Base-by-base conservation (phyloP, 2,797 vertebrate species). In the Sebastiscus albofasciatus region DNA sequence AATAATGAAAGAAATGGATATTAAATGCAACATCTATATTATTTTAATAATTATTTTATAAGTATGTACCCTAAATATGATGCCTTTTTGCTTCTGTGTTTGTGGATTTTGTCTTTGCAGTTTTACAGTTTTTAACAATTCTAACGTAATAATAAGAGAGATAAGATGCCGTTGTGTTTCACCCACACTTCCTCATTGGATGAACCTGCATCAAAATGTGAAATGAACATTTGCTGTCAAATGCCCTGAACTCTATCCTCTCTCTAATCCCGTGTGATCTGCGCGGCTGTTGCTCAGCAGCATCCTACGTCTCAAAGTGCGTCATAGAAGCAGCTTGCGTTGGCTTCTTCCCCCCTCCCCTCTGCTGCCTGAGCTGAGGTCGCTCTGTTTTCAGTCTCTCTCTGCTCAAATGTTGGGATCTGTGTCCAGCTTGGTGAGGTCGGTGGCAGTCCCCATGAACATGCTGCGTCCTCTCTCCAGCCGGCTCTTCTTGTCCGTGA, bases 401-500 rank as follows among this genome's bases (percentile, higher is more conserved):
- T 46, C 34, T 6, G 27, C 20, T 93, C 83, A 95, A 8, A 94
- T 34, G 86, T 75, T 84, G 59, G 89, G 92, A 58, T 94, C 87
- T 33, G 26, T 85, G 5, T 94, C 94, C 79, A 94, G 85, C 77
- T 86, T 92, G 67, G 88, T 86, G 80, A 94, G 93, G 87, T 94
- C 91, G 0, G 67, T 42, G 39, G 85, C 68, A 1, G 93, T 94
- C 49, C 83, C 91, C 92, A 94, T 94, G 79, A 95, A 94, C 91
- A 95, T 92, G 90, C 95, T 96, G 72, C 91, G 93, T 1, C 95
- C 94, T 29, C 94, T 82, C 77, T 96, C 95, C 75, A 96, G 83
- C 0, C 92, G 92, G 81, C 93, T 95, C 64, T 97, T 97, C 68
- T 97, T 97, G 87, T 96, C 97, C n/a, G 97, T 96, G 0, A 99